Evolutionary conservation across 1,140 invertebrate species (phyloP), one percentile per base, ranked within the genome.

Genomic region (Archivesica marissinica): DNA sequence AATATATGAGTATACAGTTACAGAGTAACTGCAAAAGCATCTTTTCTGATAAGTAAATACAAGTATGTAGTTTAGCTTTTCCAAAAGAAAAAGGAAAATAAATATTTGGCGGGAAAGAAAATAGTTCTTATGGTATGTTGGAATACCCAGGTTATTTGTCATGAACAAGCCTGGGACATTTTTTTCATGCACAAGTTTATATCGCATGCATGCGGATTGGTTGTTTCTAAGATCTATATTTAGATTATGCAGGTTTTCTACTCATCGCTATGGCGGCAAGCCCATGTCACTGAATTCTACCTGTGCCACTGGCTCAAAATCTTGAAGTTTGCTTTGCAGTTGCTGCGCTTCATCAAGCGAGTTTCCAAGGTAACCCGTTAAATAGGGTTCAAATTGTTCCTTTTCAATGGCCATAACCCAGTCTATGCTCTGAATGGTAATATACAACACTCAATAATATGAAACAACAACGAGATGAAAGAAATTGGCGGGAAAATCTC

Each of bases 221-320:
- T 35, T 50, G 3, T 20, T 30, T 72, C 44, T 72, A 72, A 13
- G 28, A 35, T 47, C 41, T 72, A 72, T 47, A 72, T 30, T 72
- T 72, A 50, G 44, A 72, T 72, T 72, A 72, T 44, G 41, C 68
- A 44, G 68, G 68, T 72, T 52, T 56, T 52, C 68, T 72, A 72
- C 41, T 72, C 68, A 44, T 68, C 47, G n/a, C 68, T 23, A 75
- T 84, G 41, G 70, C 72, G 25, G 30, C 68, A 75, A 35, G 30
- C 50, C 50, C 28, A 52, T 54, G 66, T 72, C 35, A 70, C 76
- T 50, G 33, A 4, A 28, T 25, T 54, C 80, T 93, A 94, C 94
- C 91, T 95, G 95, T 38, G 96, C 94, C 89, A 96, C 95, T 13
- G 96, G 95, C 75, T 95, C 88, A 87, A 96, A 95, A 23, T 94